Percentiles rank a stretch among this genome's conserved stretches.
Conservation (phyloP, 2,888 invertebrate species). For the Limnephilus marmoratus region DNA sequence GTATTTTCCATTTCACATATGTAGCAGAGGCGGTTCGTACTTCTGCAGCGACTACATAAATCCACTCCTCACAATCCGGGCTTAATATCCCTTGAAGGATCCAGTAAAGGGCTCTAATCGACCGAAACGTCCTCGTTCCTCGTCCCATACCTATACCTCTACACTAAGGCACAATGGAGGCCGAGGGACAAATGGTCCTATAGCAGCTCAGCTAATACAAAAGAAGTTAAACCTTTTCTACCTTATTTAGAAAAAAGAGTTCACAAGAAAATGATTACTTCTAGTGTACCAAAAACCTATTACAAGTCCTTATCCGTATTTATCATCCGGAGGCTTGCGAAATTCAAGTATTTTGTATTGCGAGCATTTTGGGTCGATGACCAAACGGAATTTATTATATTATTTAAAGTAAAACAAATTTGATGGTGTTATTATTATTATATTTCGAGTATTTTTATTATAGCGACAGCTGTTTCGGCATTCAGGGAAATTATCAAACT, state of each 20-base stretch:
- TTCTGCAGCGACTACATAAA: not conserved
- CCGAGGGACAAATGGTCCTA: conserved; percentile 27
- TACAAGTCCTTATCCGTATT: not conserved
- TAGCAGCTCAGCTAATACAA: not conserved
- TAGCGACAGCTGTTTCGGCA: no score
- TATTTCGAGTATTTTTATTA: no score
- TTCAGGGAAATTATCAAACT: no score
- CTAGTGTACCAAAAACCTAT: not conserved
- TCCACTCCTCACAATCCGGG: conserved; percentile 6
- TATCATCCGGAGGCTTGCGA: no score
- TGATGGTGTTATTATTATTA: no score
- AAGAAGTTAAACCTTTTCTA: conserved; percentile 6
- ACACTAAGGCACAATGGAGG: not conserved
- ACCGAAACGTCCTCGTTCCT: conserved; percentile 22
- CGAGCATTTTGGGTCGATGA: no score
- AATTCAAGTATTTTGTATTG: no score
- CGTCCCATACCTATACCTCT: not conserved
- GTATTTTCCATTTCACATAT: not conserved
- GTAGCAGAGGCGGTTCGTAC: not conserved
- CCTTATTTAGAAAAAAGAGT: not conserved
- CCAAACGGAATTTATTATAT: no score
- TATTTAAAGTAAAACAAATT: no score
- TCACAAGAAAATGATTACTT: not conserved
- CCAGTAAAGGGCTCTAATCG: conserved; percentile 40
- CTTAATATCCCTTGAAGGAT: conserved; percentile 30